phyloP scores from a whole-genome alignment of 2,888 invertebrate genomes.

The Habrosyne pyritoides region DNA sequence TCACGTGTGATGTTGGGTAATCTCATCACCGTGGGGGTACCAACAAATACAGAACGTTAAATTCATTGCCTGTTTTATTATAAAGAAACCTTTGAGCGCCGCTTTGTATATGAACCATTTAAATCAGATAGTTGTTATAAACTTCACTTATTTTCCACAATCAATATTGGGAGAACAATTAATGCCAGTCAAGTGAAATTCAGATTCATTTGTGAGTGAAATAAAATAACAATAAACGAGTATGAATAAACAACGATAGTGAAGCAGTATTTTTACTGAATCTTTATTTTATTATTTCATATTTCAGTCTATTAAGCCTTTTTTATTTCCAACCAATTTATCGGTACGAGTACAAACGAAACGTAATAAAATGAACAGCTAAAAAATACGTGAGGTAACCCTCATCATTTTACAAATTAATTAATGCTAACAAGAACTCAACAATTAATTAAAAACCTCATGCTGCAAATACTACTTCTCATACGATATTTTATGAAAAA shows the following conservation, averaged over 20 bases:
- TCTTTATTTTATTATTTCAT: background rate
- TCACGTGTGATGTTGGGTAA: background rate
- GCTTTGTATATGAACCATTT: no score
- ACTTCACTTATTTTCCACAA: background rate
- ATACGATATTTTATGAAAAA: background rate
- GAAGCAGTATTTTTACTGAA: background rate
- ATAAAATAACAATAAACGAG: background rate
- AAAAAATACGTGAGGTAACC: background rate
- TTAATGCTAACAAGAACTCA: constrained; percentile 2
- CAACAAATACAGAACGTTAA: background rate
- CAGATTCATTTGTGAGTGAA: background rate
- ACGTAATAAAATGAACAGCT: background rate
- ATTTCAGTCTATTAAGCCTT: background rate
- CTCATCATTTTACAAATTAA: background rate
- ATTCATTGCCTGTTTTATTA: background rate
- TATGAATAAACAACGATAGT: background rate
- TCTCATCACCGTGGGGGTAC: background rate
- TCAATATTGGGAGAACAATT: background rate
- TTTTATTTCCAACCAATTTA: background rate
- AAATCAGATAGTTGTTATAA: no score
- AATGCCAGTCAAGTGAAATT: background rate
- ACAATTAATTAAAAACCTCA: background rate
- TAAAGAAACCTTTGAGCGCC: background rate
- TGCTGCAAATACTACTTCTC: background rate
- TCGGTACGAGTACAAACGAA: background rate